Conservation (phyloP, 2,113 vertebrate genomes). For the Atrichornis clamosus region DNA sequence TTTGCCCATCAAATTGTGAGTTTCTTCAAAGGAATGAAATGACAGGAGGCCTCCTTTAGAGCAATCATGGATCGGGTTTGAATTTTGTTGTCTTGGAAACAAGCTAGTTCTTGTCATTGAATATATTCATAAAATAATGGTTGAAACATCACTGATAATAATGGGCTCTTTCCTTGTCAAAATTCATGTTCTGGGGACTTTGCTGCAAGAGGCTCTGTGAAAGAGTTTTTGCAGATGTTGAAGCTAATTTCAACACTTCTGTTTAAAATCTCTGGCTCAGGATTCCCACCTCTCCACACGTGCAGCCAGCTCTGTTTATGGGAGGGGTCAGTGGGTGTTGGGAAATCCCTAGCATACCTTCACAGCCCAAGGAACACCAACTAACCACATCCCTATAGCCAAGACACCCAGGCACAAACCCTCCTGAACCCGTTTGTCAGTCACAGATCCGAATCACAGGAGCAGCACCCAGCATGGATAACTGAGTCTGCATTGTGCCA, state of each 20-base stretch:
- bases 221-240: slow-evolving; percentile 31
- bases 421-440: not conserved
- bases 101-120: slow-evolving; percentile 71
- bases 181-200: slow-evolving; percentile 52
- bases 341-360: not conserved
- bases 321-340: fast-evolving
- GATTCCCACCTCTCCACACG: not conserved
- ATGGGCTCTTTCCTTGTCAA: slow-evolving; percentile 57
- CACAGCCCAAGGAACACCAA: fast-evolving
- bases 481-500: not conserved
- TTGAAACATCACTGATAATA: slow-evolving; percentile 66
- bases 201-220: slow-evolving; percentile 3
- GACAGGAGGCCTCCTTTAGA: slow-evolving; percentile 68
- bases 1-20: slow-evolving; percentile 75
- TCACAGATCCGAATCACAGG: not conserved
- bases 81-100: slow-evolving; percentile 82
- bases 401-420: not conserved
- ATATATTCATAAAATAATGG: slow-evolving; percentile 67
- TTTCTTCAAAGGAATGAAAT: slow-evolving; percentile 76
- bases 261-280: not conserved
- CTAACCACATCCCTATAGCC: not conserved
- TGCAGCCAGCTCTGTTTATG: fast-evolving
- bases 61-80: slow-evolving; percentile 64
- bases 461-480: not conserved
- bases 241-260: slow-evolving; percentile 13